Evolutionary conservation across 1,140 invertebrate species (phyloP), one percentile per base, ranked within the genome.

Genomic region (Oscheius sp.): DNA sequence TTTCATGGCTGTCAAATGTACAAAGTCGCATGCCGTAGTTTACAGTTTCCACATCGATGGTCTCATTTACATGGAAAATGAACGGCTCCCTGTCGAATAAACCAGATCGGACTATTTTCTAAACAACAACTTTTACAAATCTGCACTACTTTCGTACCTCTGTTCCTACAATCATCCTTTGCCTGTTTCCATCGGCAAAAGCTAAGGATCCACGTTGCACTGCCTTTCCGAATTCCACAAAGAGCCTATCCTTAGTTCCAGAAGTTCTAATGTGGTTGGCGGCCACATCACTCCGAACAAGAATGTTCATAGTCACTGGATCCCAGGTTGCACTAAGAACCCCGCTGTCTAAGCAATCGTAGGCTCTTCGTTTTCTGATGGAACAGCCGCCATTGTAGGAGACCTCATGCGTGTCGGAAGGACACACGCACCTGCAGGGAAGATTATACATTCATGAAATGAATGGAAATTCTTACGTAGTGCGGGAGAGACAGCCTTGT

Each of bases 31-130:
- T 71, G 31, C 69, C 69, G 35, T 71, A 71, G 7, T 49, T 46
- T 29, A 13, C 20, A n/a, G 20, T 55, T 18, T 71, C 58, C 34
- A 65, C 52, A 20, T 49, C 31, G 18, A 71, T 71, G 1, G 38
- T 63, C 23, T 63, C 29, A 52, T 71, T 71, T 23, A 71, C 69
- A n/a, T 71, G 69, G n/a, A 71, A 71, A 3, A 64, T 65, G 69
- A 71, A 71, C 15, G 69, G 69, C 18, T 71, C 69, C 2, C 34
- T 34, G 28, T 35, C 36, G 49, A 71, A 71, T 0, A 71, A 34
- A 7, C 38, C 58, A 13, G 59, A 49, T 38, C 64, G 52, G 1
- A 64, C 23, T 10, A 71, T 31, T 3, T 59, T 71, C 69, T 71
- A 34, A 45, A 70, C 49, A 61, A 13, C 20, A 0, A 13, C 46